A percentile compares a stretch with the other conserved stretches of the same genome.
These are phyloP conservation scores for Chymomyza costata DNA, from an alignment of 1,140 invertebrate genomes.

Conservation along the genomic window DNA sequence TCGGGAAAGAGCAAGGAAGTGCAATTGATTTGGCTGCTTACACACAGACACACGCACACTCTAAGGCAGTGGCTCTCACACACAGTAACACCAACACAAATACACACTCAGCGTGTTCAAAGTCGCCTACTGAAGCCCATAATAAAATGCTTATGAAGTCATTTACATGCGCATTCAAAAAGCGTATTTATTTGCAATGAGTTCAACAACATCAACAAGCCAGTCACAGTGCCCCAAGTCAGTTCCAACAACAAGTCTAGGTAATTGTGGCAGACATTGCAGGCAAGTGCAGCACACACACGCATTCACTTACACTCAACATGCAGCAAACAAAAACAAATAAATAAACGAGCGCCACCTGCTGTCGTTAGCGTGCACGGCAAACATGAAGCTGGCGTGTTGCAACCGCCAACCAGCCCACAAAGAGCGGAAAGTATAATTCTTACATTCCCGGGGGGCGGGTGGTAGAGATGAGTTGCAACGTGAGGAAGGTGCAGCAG, in stretches of 20 bases:
- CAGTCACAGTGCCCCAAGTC: slow-evolving; percentile 12
- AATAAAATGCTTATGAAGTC: slow-evolving; percentile 73
- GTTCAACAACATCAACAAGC: slow-evolving; percentile 70
- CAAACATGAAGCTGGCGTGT: slow-evolving; percentile 18
- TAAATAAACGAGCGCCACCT: slow-evolving; percentile 70
- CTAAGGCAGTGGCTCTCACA: too few species aligned
- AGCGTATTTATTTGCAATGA: slow-evolving; percentile 73
- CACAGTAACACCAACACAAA: too few species aligned
- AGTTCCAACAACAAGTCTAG: background rate
- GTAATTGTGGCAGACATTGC: background rate
- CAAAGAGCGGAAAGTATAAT: slow-evolving; percentile 49
- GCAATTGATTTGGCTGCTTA: too few species aligned
- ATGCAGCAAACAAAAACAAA: slow-evolving; percentile 51
- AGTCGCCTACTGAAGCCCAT: slow-evolving; percentile 51
- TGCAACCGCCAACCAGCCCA: slow-evolving; percentile 1
- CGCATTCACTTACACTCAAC: slow-evolving; percentile 30
- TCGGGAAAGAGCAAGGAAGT: too few species aligned
- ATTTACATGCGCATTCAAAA: slow-evolving; percentile 72
- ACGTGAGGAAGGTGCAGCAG: too few species aligned
- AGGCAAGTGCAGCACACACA: slow-evolving; percentile 11
- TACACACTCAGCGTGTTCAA: slow-evolving; percentile 8
- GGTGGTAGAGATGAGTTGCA: slow-evolving; percentile 19
- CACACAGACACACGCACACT: too few species aligned
- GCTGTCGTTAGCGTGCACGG: slow-evolving; percentile 61
- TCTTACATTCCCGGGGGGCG: too few species aligned